Evolutionary conservation across 2,113 vertebrate genomes (phyloP), one percentile per base, ranked within the genome.

Genomic region (Eclectus roratus): DNA sequence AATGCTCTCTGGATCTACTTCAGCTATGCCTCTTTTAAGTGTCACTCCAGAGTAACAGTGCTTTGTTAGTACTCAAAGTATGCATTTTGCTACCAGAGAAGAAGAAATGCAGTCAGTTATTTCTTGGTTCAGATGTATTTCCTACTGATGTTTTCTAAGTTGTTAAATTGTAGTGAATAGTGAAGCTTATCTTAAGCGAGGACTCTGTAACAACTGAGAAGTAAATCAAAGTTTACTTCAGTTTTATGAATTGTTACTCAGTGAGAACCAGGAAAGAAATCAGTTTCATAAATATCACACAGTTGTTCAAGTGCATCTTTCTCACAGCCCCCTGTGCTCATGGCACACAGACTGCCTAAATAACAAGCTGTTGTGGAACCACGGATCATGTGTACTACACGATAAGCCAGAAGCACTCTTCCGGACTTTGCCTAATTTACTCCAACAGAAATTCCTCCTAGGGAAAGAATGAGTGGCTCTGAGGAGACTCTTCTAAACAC

Each of bases 61-160:
- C 7, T 88, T 81, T 81, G 9, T 17, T 66, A 21, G 39, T 35
- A 81, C 47, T 69, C 39, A 43, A 80, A 66, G 6, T 49, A 33
- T 2, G 1, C 33, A 4, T 64, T 86, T 92, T 93, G 11, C 39
- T 60, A 76, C 18, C 18, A 76, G 53, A 82, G 50, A 53, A 82
- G 29, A 89, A 68, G 43, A 84, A 94, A 81, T 43, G 5, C 4
- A 43, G 63, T 41, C 11, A 25, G 28, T 71, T 92, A 68, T 91
- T 86, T 86, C 64, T 88, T 29, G 35, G 17, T 83, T 65, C 61
- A 63, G 17, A 60, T 53, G 6, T 69, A 88, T 71, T 86, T 92
- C 33, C 6, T 47, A 20, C 20, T 74, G 49, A 66, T 0, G 1
- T 24, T 13, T 63, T 90, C 46, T 53, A 28, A 61, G 29, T 3